Conservation (phyloP, 2,888 invertebrate species). For the Caenorhabditis doughertyi region DNA sequence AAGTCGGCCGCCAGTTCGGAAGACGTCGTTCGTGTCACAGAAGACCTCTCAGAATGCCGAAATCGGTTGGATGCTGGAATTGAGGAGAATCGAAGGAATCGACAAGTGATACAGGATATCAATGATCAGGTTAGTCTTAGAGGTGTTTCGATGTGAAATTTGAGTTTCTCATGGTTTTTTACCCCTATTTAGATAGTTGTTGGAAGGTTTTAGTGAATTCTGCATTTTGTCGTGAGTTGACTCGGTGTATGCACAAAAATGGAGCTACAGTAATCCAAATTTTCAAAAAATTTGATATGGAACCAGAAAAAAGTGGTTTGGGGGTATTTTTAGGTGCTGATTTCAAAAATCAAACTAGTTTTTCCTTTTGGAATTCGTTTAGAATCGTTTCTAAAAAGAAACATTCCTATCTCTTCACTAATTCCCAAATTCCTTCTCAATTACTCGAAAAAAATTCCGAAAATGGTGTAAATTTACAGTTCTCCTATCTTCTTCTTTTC, state of each 20-base stretch:
- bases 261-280: neutral
- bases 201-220: neutral
- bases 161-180: neutral
- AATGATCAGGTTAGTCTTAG: slow-evolving; percentile 65
- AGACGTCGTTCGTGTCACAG: slow-evolving; percentile 69
- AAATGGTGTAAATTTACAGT: slow-evolving; percentile 22
- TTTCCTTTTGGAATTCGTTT: neutral
- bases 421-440: too few species aligned
- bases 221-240: neutral
- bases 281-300: neutral
- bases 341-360: neutral
- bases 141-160: neutral
- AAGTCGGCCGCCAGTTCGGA: slow-evolving; percentile 56
- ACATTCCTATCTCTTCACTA: too few species aligned
- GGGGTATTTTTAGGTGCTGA: neutral
- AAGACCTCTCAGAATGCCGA: slow-evolving; percentile 68
- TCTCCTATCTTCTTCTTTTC: neutral
- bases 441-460: neutral
- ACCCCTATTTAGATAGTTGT: neutral
- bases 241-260: neutral
- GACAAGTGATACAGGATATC: slow-evolving; percentile 69
- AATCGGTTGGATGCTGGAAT: slow-evolving; percentile 68
- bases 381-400: too few species aligned
- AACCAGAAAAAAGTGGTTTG: neutral
- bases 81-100: slow-evolving; percentile 66